phyloP scores from a whole-genome alignment of 2,113 vertebrate species.

The pig (Sus scrofa) region T2T-Sscrofa CM000812.6:178216001-178216500 shows the following conservation, averaged over 20 bases:
- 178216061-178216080: neutral
- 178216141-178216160: too few relatives aligned
- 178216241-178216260: neutral
- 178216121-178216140: constrained; percentile 3
- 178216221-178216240: neutral
- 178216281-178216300: neutral
- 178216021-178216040: neutral
- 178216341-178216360: neutral
- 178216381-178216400: neutral
- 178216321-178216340: neutral
- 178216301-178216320: neutral
- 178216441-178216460: neutral
- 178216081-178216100: neutral
- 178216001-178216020: neutral
- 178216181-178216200: neutral
- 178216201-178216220: neutral
- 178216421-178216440: neutral
- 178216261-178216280: neutral
- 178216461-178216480: neutral
- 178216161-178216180: neutral
- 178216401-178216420: neutral
- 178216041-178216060: neutral
- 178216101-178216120: neutral
- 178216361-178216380: neutral
- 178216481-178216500: too few relatives aligned